Base-by-base conservation (phyloP, 2,113 vertebrate genomes). In the Anolis sagrei region DNA sequence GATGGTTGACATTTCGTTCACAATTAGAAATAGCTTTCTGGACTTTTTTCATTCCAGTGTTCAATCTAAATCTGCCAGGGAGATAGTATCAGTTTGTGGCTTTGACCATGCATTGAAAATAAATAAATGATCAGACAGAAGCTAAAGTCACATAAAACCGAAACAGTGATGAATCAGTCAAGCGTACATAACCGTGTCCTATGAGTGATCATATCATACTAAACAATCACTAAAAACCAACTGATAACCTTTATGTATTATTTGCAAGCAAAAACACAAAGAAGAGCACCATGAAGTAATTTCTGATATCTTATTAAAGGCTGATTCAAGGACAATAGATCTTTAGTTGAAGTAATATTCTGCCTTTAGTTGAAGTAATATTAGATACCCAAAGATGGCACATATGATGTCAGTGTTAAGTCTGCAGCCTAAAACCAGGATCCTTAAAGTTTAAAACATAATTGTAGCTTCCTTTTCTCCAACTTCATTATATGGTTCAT, bases 401-500 rank as follows among this genome's bases (percentile, higher is more conserved):
- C 80, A 49, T 21, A 36, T 69, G 5, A 18, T 36, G 54, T 48
- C 27, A 54, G 48, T 27, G 34, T 16, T 82, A 82, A 72, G 34
- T 9, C 29, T 18, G 32, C 49, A 54, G 68, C 66, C 69, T 72
- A 51, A 49, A 70, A 72, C 29, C 10, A 82, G 10, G 32, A 36
- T 49, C 66, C 49, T 72, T 36, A 82, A 32, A 54, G 49, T 54
- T 68, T 82, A 54, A 54, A 82, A 54, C 80, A 36, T 58, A 82
- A 72, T 82, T 72, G 25, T 72, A 58, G 54, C 39, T 44, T n/a
- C 80, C 54, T 54, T 82, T 72, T 34, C 66, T 49, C 69, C 80
- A 72, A 54, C 11, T 82, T 82, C n/a, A 82, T 82, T 82, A 72
- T 66, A 82, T 34, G 68, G 80, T 72, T 82, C 80, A 58, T 82